Base-by-base conservation (phyloP, 2,888 invertebrate genomes). In the Drosophila setosimentum region DNA sequence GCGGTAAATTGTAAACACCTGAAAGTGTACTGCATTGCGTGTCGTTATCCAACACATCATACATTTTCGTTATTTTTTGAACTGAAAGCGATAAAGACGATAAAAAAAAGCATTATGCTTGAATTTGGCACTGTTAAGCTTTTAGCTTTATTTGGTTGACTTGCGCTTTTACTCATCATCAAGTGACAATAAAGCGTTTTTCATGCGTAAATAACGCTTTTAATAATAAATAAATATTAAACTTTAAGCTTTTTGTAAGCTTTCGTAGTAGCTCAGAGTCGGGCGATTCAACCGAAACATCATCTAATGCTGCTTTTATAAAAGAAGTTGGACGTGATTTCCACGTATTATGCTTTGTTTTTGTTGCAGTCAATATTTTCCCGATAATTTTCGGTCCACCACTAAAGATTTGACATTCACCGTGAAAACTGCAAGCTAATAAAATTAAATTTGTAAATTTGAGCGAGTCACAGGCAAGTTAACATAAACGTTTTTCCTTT, bases 1-100 rank as follows among this genome's bases (percentile, higher is more conserved):
- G 57, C 61, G 51, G 57, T 37, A 64, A 75, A 42, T 61, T 32
- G 16, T 10, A 1, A 75, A 65, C 75, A 75, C 76, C 71, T 75
- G 75, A 61, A 42, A 11, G 7, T 1, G 24, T 27, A 37, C 1
- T 45, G 45, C 16, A 45, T 27, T 8, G 13, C 33, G 30, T 37
- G 4, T 18, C 45, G 33, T 66, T 72, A 57, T 29, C 32, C 72
- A 72, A 29, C 72, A 72, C 71, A 29, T 3, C 21, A 24, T 18
- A 27, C 33, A 21, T 16, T 2, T 13, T 16, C 35, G 42, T n/a
- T 62, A 30, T 35, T 32, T 8, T 21, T 35, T 11, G 6, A 51
- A 40, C 16, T 16, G 10, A 16, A 29, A 18, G 16, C 16, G 16
- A 24, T 45, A 24, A 24, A 24, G 16, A 8, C 8, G 16, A 24